phyloP scores from a whole-genome alignment of 2,113 vertebrate genomes.

The Corvus hawaiiensis region DNA sequence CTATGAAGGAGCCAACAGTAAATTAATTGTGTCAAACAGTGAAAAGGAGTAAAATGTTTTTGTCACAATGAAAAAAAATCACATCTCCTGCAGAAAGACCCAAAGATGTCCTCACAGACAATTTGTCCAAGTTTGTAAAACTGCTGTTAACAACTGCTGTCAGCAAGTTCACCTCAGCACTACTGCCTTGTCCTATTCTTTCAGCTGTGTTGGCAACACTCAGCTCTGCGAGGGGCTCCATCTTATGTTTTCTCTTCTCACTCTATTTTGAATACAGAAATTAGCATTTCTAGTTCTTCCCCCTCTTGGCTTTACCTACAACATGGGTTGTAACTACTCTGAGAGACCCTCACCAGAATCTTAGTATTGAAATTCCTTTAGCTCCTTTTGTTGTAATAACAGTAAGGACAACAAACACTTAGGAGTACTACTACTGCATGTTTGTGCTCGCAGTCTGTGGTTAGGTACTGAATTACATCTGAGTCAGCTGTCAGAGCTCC shows the following conservation, averaged over 20 bases:
- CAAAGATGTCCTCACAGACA: fast-evolving
- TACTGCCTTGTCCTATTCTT: not conserved
- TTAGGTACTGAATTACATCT: not conserved
- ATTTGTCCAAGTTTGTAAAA: not conserved
- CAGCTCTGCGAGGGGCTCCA: not conserved
- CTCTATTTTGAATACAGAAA: not conserved
- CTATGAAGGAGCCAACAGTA: not conserved
- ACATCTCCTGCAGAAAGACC: not conserved
- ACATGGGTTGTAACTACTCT: not conserved
- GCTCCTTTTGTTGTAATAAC: not conserved
- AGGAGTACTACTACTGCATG: not conserved
- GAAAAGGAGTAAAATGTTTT: not conserved
- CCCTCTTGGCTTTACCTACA: not conserved
- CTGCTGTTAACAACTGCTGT: not conserved
- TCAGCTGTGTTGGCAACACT: not conserved
- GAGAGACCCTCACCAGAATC: not conserved
- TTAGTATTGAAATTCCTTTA: not conserved
- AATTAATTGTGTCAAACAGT: not conserved
- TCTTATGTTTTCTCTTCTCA: not conserved
- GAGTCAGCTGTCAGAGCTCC: not conserved
- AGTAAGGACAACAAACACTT: not conserved
- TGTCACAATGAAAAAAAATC: not conserved
- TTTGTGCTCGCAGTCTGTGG: not conserved
- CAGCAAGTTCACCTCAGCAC: not conserved
- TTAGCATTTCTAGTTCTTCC: not conserved